Percentiles rank a stretch among this genome's conserved stretches.
phyloP scores from a whole-genome alignment of 2,797 vertebrate species.

The Lindbergichthys nudifrons region DNA sequence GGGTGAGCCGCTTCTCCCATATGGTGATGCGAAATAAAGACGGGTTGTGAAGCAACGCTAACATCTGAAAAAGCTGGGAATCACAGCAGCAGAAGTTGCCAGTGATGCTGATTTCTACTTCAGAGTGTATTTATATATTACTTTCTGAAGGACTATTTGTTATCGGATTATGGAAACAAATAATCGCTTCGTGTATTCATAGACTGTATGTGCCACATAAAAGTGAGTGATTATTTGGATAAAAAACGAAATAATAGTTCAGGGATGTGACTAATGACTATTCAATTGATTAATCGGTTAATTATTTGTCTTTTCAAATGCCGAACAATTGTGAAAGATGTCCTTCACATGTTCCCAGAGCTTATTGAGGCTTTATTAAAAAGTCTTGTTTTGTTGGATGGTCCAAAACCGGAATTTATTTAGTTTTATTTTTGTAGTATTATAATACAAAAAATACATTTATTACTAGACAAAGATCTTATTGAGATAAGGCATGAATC shows the following conservation, averaged over 20 bases:
- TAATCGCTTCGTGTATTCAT: not conserved
- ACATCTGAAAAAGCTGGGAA: conserved; percentile 62
- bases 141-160: not conserved
- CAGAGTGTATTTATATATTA: conserved; percentile 10
- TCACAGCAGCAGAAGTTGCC: conserved; percentile 25
- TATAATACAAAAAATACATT: not conserved
- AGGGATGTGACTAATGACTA: not conserved
- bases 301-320: not conserved
- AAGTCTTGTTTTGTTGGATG: not conserved
- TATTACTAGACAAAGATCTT: not conserved
- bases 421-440: not conserved
- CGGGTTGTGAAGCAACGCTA: conserved; percentile 38
- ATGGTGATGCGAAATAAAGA: conserved; percentile 57
- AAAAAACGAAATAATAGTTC: too few relatives aligned
- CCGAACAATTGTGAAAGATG: not conserved
- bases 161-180: not conserved
- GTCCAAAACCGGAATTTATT: not conserved
- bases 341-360: not conserved
- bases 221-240: not conserved
- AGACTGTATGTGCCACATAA: not conserved
- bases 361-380: not conserved
- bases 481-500: not conserved
- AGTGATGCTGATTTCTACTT: conserved; percentile 6
- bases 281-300: not conserved
- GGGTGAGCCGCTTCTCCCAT: conserved; percentile 58